Base-by-base conservation (phyloP, 2,797 vertebrate species). In the Paratrypauchen microcephalus region DNA sequence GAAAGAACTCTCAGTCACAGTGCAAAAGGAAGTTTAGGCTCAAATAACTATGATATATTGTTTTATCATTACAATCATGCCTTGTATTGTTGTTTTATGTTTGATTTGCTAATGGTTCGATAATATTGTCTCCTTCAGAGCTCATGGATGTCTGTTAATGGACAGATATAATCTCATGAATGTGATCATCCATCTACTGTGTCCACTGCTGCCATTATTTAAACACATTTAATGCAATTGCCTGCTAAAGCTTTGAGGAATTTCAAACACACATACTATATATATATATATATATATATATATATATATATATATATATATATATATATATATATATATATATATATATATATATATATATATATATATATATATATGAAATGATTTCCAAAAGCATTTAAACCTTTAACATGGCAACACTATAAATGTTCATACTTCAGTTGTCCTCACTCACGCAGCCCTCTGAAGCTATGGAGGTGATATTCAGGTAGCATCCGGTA, bases 371-470 rank as follows among this genome's bases (percentile, higher is more conserved):
- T n/a, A n/a, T n/a, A n/a, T n/a, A n/a, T n/a, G 39, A 41, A 12
- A 23, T n/a, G 5, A 54, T 4, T 55, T 55, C 3, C 11, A 54
- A 21, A 23, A 9, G n/a, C 8, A 3, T 8, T 19, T 4, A 45
- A 15, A 55, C 50, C 50, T 52, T n/a, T 7, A 24, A 13, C 6
- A 55, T 4, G 21, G 11, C 11, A 9, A 23, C 11, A 48, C 68
- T 32, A 70, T 52, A 71, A 67, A 1, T 26, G 52, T 58, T 45
- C 28, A 63, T 67, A 70, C 66, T 70, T 74, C 68, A 64, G 70
- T 75, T 66, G 75, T 54, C 64, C 19, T 23, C 30, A 61, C 60
- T 73, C 50, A 70, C 30, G 50, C 72, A 70, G 59, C 9, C 72
- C 47, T 1, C 32, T 47, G 47, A 4, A 69, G 30, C 30, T 76